Percentiles rank a stretch among this genome's conserved stretches.
These are phyloP conservation scores for Trilocha varians DNA, from an alignment of 2,888 invertebrate genomes.

Conservation along the genomic window DNA sequence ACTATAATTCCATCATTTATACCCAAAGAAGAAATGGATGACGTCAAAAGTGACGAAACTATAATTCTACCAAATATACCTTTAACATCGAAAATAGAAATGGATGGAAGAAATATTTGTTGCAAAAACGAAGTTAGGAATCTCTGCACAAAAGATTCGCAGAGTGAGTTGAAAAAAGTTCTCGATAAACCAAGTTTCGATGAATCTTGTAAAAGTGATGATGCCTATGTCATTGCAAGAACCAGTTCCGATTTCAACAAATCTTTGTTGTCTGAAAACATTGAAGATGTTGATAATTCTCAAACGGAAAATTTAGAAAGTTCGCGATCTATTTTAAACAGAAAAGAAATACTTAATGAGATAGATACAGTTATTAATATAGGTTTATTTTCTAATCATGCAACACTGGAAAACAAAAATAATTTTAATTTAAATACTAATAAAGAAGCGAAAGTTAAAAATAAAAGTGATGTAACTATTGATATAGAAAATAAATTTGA, in stretches of 20 bases:
- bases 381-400: too few species aligned
- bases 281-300: conserved; percentile 4
- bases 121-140: neutral
- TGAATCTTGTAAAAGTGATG: conserved; percentile 17
- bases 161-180: neutral
- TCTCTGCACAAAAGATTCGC: conserved; percentile 9
- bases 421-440: conserved; percentile 8
- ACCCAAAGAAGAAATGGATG: conserved; percentile 12
- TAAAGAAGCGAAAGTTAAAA: conserved; percentile 19
- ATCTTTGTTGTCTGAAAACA: conserved; percentile 6
- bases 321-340: too few species aligned
- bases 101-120: neutral
- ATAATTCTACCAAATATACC: conserved; percentile 8
- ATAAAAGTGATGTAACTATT: conserved; percentile 13
- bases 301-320: neutral
- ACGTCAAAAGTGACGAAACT: conserved; percentile 22
- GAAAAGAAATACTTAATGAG: too few species aligned
- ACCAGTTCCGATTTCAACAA: conserved; percentile 31
- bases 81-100: conserved; percentile 14
- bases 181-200: conserved; percentile 7
- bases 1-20: neutral
- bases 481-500: conserved; percentile 11
- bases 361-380: neutral
- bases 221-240: conserved; percentile 22
- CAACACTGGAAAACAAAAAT: neutral